Percentiles rank a stretch among this genome's conserved stretches.
phyloP scores from a whole-genome alignment of 2,797 vertebrate genomes.

The Sebastes aleutianus region DNA sequence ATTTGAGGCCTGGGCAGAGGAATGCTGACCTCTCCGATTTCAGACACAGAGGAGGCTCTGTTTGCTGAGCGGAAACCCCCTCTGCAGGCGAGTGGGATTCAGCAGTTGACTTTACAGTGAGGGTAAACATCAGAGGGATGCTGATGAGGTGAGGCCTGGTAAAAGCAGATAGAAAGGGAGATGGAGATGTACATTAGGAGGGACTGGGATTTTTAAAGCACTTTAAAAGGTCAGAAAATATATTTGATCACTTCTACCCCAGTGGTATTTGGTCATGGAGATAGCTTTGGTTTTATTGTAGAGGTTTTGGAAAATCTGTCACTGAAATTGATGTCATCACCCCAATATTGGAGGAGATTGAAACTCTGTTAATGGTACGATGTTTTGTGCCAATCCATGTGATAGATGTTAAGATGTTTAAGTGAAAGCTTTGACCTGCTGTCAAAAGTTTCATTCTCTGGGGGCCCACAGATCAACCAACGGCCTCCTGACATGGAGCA shows the following conservation, averaged over 20 bases:
- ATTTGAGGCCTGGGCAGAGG: constrained; percentile 55
- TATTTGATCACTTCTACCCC: not conserved
- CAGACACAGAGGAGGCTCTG: constrained; percentile 62
- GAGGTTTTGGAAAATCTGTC: not conserved
- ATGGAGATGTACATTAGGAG: not conserved
- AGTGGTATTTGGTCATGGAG: not conserved
- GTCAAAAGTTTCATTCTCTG: not conserved
- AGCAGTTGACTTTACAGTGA: constrained; percentile 4
- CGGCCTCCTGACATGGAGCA: not conserved
- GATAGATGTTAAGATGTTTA: not conserved
- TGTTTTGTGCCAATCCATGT: not conserved
- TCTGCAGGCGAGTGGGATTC: constrained; percentile 11
- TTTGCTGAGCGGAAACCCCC: constrained; percentile 48
- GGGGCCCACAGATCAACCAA: not conserved
- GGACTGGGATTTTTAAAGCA: not conserved
- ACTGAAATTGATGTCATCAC: not conserved
- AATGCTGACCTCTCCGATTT: constrained; percentile 66
- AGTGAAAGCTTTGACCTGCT: not conserved
- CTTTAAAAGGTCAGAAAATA: not conserved
- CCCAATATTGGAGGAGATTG: not conserved
- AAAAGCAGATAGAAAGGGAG: not conserved
- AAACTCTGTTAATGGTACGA: not conserved
- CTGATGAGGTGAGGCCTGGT: not conserved
- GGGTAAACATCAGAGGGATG: constrained; percentile 24
- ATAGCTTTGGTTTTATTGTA: not conserved